These are phyloP conservation scores for Drosophila ezoana DNA, from an alignment of 2,888 invertebrate species.

Conservation along the genomic window DNA sequence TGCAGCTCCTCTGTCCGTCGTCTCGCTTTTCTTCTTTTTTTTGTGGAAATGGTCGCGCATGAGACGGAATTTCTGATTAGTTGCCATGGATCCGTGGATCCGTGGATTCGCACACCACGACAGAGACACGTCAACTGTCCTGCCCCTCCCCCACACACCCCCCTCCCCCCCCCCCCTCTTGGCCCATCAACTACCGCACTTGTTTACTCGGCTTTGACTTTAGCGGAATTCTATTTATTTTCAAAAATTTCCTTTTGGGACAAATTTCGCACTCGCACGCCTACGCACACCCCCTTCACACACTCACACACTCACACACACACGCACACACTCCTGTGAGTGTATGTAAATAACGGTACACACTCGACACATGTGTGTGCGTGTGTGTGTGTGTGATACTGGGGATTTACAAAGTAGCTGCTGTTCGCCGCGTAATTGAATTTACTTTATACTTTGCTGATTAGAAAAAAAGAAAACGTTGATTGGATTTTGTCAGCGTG, in stretches of 20 bases:
- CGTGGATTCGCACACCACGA: slow-evolving; percentile 1
- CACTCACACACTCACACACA: slow-evolving; percentile 19
- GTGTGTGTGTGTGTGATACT: slow-evolving; percentile 69
- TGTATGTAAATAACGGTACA: slow-evolving; percentile 53
- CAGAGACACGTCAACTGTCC: slow-evolving; percentile 18
- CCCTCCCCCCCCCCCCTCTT: neutral
- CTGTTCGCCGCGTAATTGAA: slow-evolving; percentile 74
- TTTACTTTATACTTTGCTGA: slow-evolving; percentile 79
- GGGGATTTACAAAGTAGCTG: slow-evolving; percentile 74
- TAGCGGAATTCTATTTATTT: slow-evolving; percentile 78
- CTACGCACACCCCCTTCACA: slow-evolving; percentile 45
- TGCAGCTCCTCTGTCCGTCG: slow-evolving; percentile 28
- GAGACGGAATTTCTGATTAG: slow-evolving; percentile 78
- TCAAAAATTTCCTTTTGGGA: slow-evolving; percentile 70
- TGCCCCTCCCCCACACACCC: neutral
- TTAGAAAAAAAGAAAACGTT: slow-evolving; percentile 67
- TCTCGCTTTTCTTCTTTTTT: slow-evolving; percentile 27
- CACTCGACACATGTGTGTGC: slow-evolving; percentile 56
- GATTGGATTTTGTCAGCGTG: slow-evolving; percentile 69
- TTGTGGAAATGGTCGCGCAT: slow-evolving; percentile 65
- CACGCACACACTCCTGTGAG: slow-evolving; percentile 5
- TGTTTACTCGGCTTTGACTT: slow-evolving; percentile 77
- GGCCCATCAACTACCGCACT: slow-evolving; percentile 28
- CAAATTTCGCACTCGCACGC: slow-evolving; percentile 53
- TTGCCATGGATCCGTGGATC: slow-evolving; percentile 63